Evolutionary conservation across 2,888 invertebrate genomes (phyloP).

Genomic region (Portevinia maculata): DNA sequence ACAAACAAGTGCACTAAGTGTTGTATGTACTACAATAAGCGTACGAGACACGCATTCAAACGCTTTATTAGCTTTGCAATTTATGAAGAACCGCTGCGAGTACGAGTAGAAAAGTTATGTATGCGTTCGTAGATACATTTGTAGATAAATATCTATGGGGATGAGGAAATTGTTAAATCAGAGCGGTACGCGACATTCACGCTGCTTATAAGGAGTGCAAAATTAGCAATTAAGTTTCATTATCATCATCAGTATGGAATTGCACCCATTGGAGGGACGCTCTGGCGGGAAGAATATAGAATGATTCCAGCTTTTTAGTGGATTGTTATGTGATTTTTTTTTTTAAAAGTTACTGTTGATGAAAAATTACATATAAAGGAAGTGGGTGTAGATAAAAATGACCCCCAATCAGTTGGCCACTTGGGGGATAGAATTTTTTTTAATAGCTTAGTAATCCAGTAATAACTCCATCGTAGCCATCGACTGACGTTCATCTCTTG

Average conservation of each 20-base stretch:
- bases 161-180: conserved; percentile 55
- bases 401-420: too few relatives aligned
- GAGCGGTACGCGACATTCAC: conserved; percentile 55
- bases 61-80: conserved; percentile 62
- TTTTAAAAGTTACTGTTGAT: too few relatives aligned
- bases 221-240: conserved; percentile 56
- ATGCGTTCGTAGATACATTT: conserved; percentile 24
- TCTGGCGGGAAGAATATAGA: too few relatives aligned
- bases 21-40: conserved; percentile 52
- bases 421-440: too few relatives aligned
- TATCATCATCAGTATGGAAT: conserved; percentile 40
- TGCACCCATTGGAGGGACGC: conserved; percentile 1
- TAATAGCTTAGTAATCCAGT: too few relatives aligned
- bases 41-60: conserved; percentile 67
- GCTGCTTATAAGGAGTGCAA: conserved; percentile 51
- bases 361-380: too few relatives aligned
- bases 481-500: too few relatives aligned
- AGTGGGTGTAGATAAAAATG: too few relatives aligned
- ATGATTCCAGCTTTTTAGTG: too few relatives aligned
- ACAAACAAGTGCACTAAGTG: conserved; percentile 64
- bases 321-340: too few relatives aligned
- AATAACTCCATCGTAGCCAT: too few relatives aligned
- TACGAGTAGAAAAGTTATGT: not conserved
- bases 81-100: conserved; percentile 25
- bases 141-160: conserved; percentile 11